Conservation (phyloP, 2,888 invertebrate species). For the Epistrophe eligans region DNA sequence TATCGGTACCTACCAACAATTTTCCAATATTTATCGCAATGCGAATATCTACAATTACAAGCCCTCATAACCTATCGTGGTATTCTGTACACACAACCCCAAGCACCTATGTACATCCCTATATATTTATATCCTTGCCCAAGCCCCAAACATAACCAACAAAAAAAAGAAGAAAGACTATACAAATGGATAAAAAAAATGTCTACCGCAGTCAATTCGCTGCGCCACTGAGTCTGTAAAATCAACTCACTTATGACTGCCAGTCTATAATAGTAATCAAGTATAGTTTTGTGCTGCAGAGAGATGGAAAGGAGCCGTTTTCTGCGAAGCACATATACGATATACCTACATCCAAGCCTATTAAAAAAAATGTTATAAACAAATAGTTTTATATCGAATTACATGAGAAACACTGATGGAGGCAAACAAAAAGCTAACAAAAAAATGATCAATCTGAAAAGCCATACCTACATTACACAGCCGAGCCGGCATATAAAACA, state of each 20-base stretch:
- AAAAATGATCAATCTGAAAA: constrained; percentile 39
- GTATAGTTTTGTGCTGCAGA: constrained; percentile 20
- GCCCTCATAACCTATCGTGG: not conserved
- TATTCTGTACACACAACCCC: not conserved
- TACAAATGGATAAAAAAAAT: constrained; percentile 13
- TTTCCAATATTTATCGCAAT: constrained; percentile 30
- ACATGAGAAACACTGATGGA: constrained; percentile 53
- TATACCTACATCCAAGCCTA: constrained; percentile 24
- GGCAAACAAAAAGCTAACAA: constrained; percentile 8
- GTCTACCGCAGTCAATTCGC: constrained; percentile 37
- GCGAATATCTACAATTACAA: constrained; percentile 38
- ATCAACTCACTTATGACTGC: constrained; percentile 69
- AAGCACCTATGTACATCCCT: not conserved
- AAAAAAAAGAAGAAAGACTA: not conserved
- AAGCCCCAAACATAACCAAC: not conserved
- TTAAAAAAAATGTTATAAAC: constrained; percentile 69
- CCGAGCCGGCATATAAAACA: constrained; percentile 11
- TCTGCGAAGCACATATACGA: constrained; percentile 49
- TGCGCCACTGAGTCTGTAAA: constrained; percentile 73
- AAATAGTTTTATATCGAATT: constrained; percentile 74
- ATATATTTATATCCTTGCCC: constrained; percentile 1
- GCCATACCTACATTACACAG: constrained; percentile 1
- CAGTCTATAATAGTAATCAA: constrained; percentile 43
- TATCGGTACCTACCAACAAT: constrained; percentile 11
- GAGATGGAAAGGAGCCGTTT: constrained; percentile 36